These are phyloP conservation scores for Rhodophaea formosa DNA, from an alignment of 2,888 invertebrate species.

Conservation along the genomic window DNA sequence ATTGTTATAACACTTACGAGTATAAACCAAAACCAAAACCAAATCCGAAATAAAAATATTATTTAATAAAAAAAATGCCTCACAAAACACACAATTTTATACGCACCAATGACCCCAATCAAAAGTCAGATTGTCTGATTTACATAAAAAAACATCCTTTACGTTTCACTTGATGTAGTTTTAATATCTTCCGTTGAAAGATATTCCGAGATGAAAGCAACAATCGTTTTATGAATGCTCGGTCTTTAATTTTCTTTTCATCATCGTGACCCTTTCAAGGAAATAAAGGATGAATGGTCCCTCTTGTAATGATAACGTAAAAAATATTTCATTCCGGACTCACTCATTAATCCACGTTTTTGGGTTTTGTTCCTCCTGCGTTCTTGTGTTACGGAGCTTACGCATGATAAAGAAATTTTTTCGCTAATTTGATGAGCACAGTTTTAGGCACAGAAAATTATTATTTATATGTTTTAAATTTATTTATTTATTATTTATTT, in stretches of 20 bases:
- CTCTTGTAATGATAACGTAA: constrained; percentile 30
- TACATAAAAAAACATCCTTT: constrained; percentile 38
- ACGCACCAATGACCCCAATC: constrained; percentile 9
- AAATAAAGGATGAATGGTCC: constrained; percentile 43
- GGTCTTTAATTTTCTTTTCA: constrained; percentile 55
- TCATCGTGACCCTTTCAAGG: constrained; percentile 45
- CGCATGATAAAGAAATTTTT: too few relatives aligned
- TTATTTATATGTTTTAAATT: too few relatives aligned
- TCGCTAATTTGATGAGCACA: too few relatives aligned
- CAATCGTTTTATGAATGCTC: constrained; percentile 50
- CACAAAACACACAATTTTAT: background rate
- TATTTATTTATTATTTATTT: too few relatives aligned
- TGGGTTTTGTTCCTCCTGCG: background rate
- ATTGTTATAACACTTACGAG: too few relatives aligned
- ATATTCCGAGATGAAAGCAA: constrained; percentile 37
- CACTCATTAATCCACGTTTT: constrained; percentile 40
- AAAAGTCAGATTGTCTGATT: constrained; percentile 36
- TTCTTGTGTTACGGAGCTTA: background rate
- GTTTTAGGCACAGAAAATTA: too few relatives aligned
- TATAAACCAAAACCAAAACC: too few relatives aligned
- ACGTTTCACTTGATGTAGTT: constrained; percentile 45
- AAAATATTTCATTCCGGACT: constrained; percentile 41
- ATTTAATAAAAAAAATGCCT: too few relatives aligned
- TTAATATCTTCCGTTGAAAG: constrained; percentile 36
- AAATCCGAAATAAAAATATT: too few relatives aligned